A percentile compares a stretch with the other conserved stretches of the same genome.
Evolutionary conservation across 2,888 invertebrate genomes (phyloP).

Genomic region (Tachina grossa): DNA sequence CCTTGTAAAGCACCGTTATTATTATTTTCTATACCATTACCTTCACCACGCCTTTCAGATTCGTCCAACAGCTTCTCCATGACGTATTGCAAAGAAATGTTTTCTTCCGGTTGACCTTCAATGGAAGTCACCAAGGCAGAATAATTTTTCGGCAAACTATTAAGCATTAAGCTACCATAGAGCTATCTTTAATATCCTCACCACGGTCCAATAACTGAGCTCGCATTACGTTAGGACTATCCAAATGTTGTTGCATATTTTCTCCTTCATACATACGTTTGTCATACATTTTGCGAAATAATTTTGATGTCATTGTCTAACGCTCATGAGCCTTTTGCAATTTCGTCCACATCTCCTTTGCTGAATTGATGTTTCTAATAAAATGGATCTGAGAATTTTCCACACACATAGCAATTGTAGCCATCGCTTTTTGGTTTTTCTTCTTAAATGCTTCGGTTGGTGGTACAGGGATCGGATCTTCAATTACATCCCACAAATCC

Average conservation of each 20-base stretch:
- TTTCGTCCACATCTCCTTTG: constrained; percentile 1
- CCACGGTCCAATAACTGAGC: no score
- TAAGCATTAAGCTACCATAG: not conserved
- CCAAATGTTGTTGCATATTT: no score
- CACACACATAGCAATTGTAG: constrained; percentile 6
- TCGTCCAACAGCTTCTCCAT: constrained; percentile 2
- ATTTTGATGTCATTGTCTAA: no score
- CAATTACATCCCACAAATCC: constrained; percentile 29
- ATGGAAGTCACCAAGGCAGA: constrained; percentile 10
- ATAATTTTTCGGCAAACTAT: not conserved
- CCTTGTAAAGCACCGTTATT: constrained; percentile 19
- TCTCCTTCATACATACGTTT: not conserved
- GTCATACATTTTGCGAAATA: not conserved
- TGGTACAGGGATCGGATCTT: not conserved
- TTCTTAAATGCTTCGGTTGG: not conserved
- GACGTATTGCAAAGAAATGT: constrained; percentile 17
- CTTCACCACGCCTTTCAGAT: constrained; percentile 10
- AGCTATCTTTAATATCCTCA: no score
- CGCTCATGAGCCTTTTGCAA: no score
- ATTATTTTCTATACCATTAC: not conserved
- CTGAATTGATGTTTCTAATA: not conserved
- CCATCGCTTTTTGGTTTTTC: not conserved
- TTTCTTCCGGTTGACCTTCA: constrained; percentile 33
- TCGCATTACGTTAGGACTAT: no score
- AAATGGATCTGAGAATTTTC: constrained; percentile 3